Evolutionary conservation across 1,140 invertebrate species (phyloP), one percentile per base, ranked within the genome.

Genomic region (Formica exsecta): DNA sequence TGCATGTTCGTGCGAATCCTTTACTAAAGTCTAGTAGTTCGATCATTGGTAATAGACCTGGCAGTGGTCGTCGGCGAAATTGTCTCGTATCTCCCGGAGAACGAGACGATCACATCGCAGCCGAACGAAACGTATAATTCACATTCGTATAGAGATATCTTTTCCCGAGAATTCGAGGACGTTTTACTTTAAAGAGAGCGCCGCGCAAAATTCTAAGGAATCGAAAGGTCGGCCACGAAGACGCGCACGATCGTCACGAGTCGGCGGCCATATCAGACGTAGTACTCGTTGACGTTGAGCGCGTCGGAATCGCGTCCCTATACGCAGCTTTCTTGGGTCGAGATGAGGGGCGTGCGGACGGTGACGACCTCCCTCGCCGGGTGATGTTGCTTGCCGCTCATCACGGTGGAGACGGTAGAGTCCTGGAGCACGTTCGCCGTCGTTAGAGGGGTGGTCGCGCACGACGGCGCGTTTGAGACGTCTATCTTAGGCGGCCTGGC

Each of bases 321-420:
- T 94, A 98, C 98, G 93, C 97, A 98, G 92, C 97, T 98, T 93
- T 98, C 98, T 93, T 98, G 97, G 92, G 97, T 97, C 66, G 97
- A 97, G 76, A 98, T 97, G 2, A 98, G 95, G 1, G 97, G 98
- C 41, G 97, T 98, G 89, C 97, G 96, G 22, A 98, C 97, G 4
- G 98, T 98, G 19, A 98, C 97, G 11, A 98, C 97, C 94, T 98
- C 98, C 86, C 97, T 95, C 87, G 96, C 93, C 85, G 96, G 96
- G 86, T 95, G 94, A 29, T 94, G 93, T 74, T 92, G 92, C 38
- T 93, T 92, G 38, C 88, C 79, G 59, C 91, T 92, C 90, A 93
- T 92, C 81, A 93, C 92, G 9, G 88, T 83, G n/a, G 88, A 64
- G 25, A 89, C 38, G n/a, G 89, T 86, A 3, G 85, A 79, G 16